Conservation (phyloP, 1,140 invertebrate species). For the Formica exsecta region DNA sequence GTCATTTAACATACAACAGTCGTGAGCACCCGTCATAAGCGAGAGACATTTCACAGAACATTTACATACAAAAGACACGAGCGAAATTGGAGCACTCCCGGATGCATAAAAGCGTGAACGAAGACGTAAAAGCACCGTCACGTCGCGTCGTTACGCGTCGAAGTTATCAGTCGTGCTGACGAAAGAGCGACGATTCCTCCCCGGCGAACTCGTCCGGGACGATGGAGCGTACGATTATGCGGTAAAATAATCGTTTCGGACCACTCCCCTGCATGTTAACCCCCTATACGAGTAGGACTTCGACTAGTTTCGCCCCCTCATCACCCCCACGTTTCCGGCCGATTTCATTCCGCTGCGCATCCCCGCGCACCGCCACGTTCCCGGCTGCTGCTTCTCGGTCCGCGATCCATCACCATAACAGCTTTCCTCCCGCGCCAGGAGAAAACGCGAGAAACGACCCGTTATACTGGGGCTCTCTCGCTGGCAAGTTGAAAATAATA, state of each 20-base stretch:
- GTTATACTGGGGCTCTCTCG: constrained; percentile 45
- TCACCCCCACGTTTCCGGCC: constrained; percentile 8
- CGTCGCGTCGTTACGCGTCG: background rate
- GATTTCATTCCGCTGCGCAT: constrained; percentile 63
- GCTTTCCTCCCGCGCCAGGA: constrained; percentile 40
- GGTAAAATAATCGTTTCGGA: constrained; percentile 57
- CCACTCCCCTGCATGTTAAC: constrained; percentile 8
- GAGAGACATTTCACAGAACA: background rate
- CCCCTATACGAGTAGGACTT: background rate
- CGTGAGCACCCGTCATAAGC: background rate
- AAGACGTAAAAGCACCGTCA: constrained; percentile 33
- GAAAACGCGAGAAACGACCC: constrained; percentile 68
- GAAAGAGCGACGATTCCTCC: constrained; percentile 43
- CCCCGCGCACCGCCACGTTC: background rate
- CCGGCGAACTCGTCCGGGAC: background rate
- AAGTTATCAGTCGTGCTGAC: constrained; percentile 51
- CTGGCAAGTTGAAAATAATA: constrained; percentile 79
- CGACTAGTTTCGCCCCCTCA: constrained; percentile 19
- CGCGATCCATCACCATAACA: constrained; percentile 70
- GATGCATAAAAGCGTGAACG: constrained; percentile 16
- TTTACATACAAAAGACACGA: constrained; percentile 26
- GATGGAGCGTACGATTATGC: constrained; percentile 39
- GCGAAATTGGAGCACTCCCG: constrained; percentile 2
- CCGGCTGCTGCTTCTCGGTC: constrained; percentile 4
- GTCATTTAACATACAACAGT: background rate